A percentile compares a stretch with the other conserved stretches of the same genome.
phyloP scores from a whole-genome alignment of 2,888 invertebrate genomes.

The Panopea generosa region DNA sequence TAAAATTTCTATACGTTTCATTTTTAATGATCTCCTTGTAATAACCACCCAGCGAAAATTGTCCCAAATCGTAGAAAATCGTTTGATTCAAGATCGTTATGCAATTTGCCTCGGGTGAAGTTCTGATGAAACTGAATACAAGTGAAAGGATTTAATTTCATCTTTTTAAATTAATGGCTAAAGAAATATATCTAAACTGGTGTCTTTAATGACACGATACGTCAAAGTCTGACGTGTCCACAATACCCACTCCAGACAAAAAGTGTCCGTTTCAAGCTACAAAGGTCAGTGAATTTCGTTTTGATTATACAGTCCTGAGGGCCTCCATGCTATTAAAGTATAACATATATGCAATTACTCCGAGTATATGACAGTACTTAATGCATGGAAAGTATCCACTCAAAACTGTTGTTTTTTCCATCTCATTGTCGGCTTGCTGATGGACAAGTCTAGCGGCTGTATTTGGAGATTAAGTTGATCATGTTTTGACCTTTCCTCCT shows the following conservation, averaged over 20 bases:
- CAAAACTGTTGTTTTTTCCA: constrained; percentile 2
- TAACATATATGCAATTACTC: constrained; percentile 45
- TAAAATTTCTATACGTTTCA: constrained; percentile 49
- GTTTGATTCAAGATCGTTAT: constrained; percentile 65
- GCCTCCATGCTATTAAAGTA: constrained; percentile 43
- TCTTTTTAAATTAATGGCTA: constrained; percentile 65
- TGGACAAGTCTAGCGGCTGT: too few relatives aligned
- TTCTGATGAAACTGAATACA: constrained; percentile 35
- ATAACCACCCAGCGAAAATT: constrained; percentile 54
- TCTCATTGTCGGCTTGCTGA: too few relatives aligned
- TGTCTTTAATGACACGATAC: constrained; percentile 62
- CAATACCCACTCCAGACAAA: constrained; percentile 51
- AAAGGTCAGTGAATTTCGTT: constrained; percentile 61
- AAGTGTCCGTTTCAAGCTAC: constrained; percentile 52
- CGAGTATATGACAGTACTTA: too few relatives aligned
- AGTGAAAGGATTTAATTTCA: constrained; percentile 66
- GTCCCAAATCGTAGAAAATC: constrained; percentile 49
- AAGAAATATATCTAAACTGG: constrained; percentile 63
- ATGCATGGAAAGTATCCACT: constrained; percentile 8
- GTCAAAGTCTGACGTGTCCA: constrained; percentile 55
- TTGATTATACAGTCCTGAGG: constrained; percentile 55
- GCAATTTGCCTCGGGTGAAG: constrained; percentile 54
- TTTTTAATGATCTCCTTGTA: constrained; percentile 62
- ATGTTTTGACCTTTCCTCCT: too few relatives aligned
- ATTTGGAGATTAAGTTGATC: too few relatives aligned